Evolutionary conservation across 2,113 vertebrate species (phyloP).

Genomic region (Gobius niger): DNA sequence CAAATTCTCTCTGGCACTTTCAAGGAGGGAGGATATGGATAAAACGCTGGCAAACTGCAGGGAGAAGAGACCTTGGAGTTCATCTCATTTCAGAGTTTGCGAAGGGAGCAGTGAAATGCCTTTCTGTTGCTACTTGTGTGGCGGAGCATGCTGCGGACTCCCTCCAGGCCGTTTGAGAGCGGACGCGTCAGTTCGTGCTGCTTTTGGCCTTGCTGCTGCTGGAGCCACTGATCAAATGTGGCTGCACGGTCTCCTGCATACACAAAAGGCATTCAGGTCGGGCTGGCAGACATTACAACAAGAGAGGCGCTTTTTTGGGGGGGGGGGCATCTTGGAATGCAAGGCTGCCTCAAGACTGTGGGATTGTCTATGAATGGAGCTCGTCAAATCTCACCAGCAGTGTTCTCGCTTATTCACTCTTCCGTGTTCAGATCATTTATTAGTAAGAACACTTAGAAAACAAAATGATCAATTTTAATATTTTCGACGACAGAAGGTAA

Average conservation of each 20-base stretch:
- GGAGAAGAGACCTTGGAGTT: slow-evolving; percentile 65
- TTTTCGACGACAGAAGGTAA: no score
- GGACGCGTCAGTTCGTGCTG: slow-evolving; percentile 47
- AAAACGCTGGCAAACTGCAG: slow-evolving; percentile 49
- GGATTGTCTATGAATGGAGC: slow-evolving; percentile 18
- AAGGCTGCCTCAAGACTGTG: slow-evolving; percentile 21
- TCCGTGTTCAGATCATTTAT: background rate
- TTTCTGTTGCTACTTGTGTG: slow-evolving; percentile 51
- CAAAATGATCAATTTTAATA: no score
- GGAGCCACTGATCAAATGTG: slow-evolving; percentile 42
- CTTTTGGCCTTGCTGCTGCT: slow-evolving; percentile 53
- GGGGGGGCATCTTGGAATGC: slow-evolving; percentile 29
- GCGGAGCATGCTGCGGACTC: slow-evolving; percentile 48
- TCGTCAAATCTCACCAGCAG: slow-evolving; percentile 10
- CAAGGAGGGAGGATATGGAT: slow-evolving; percentile 48
- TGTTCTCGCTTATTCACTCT: background rate
- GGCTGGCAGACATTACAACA: slow-evolving; percentile 32
- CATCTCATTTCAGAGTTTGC: slow-evolving; percentile 69
- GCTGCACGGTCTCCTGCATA: slow-evolving; percentile 20
- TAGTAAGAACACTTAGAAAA: background rate
- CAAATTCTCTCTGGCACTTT: slow-evolving; percentile 61
- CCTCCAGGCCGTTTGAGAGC: slow-evolving; percentile 52
- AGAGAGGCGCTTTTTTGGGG: slow-evolving; percentile 13
- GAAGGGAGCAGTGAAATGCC: slow-evolving; percentile 48
- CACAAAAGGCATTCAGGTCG: slow-evolving; percentile 20